phyloP scores from a whole-genome alignment of 1,140 invertebrate genomes.

The Piezodorus guildinii region DNA sequence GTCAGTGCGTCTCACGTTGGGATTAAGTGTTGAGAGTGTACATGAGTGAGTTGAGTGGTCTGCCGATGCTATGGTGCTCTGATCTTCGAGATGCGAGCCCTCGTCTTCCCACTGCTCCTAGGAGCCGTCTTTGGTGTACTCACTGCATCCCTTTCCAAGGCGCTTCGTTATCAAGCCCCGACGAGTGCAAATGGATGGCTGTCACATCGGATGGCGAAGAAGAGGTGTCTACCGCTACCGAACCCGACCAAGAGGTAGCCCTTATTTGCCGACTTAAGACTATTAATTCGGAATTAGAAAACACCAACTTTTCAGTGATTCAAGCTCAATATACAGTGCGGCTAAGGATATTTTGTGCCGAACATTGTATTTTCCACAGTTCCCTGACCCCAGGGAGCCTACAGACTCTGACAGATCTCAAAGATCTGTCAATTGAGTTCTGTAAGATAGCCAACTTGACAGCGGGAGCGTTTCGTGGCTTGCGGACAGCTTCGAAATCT shows the following conservation, averaged over 20 bases:
- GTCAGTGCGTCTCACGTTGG: conserved; percentile 9
- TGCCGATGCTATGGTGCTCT: background rate
- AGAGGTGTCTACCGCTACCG: conserved; percentile 31
- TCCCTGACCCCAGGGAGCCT: conserved; percentile 75
- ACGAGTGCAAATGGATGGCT: conserved; percentile 71
- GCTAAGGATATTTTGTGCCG: conserved; percentile 68
- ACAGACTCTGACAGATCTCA: conserved; percentile 64
- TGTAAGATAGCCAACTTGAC: conserved; percentile 83
- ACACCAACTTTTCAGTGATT: conserved; percentile 78
- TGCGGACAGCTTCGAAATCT: conserved; percentile 70
- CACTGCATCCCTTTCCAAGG: conserved; percentile 53
- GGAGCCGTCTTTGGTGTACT: conserved; percentile 54
- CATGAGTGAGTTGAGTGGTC: conserved; percentile 28
- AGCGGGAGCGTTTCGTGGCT: conserved; percentile 66
- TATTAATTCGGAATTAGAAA: conserved; percentile 79
- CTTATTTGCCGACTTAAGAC: conserved; percentile 67
- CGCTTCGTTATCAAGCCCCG: conserved; percentile 63
- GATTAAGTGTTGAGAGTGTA: conserved; percentile 22
- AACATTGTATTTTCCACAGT: conserved; percentile 73
- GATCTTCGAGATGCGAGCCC: conserved; percentile 19
- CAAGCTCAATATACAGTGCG: conserved; percentile 76
- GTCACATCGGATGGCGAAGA: conserved; percentile 41
- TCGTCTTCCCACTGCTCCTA: conserved; percentile 44
- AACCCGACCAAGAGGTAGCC: conserved; percentile 51
- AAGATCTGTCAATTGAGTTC: conserved; percentile 74